Base-by-base conservation (phyloP, 1,140 invertebrate genomes). In the Drosophila melanogaster region DNA sequence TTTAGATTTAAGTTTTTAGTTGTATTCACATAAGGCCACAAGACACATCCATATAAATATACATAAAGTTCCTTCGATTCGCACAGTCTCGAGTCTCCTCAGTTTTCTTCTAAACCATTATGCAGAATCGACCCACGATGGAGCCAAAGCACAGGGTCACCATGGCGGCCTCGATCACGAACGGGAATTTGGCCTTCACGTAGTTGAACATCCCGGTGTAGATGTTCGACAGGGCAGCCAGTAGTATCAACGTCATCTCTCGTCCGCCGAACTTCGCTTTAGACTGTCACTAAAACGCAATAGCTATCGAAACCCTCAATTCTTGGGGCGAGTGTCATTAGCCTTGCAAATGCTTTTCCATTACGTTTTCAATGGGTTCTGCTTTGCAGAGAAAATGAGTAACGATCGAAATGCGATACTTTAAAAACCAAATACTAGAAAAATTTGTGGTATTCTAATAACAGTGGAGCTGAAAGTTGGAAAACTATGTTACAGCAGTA, bases 91-190 rank as follows among this genome's bases (percentile, higher is more conserved):
- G 7, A 67, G 47, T 47, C 7, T 22, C 55, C 26, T 14, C 30
- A 26, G 54, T 65, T 57, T 24, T 40, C 66, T 49, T 49, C 43
- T 44, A 77, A 30, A n/a, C 50, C 19, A 77, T 12, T 49, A 89
- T 73, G 35, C 71, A 50, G 54, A 86, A 91, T 73, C 73, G 59
- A 44, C 81, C 86, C 12, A 86, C 59, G 7, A 91, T 86, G 26
- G 78, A 74, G 6, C 80, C 71, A 26, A 91, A 91, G 58, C 81
- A 91, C 35, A 91, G 47, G 5, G 57, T 56, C 17, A 91, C 81
- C 81, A 91, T 91, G 37, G 72, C 47, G n/a, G 67, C 85, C 55
- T 91, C 89, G 43, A 91, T 75, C 54, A 91, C 47, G 50, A 86
- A 91, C 38, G 84, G 84, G 14, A 80, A 72, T 12, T 81, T 81